Conservation (phyloP, 2,113 vertebrate genomes). For the Alectura lathami region DNA sequence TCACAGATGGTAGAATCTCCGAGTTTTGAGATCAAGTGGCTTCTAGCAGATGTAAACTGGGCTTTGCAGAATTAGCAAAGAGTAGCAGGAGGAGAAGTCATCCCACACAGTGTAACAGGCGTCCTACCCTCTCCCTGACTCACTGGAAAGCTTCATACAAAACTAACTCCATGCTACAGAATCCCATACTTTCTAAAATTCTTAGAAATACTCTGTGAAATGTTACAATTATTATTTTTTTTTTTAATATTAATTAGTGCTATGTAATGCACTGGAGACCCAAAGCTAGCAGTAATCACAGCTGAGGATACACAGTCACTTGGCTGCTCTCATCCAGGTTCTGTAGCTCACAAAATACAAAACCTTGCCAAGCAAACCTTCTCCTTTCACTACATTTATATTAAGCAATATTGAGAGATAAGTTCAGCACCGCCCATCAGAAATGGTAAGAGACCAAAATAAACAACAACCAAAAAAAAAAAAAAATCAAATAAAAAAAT, state of each 20-base stretch:
- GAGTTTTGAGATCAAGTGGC: not conserved
- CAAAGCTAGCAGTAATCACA: not conserved
- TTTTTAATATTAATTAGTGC: not conserved
- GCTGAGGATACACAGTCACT: not conserved
- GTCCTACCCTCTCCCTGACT: not conserved
- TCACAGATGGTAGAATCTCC: not conserved
- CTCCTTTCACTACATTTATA: not conserved
- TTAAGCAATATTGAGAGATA: not conserved
- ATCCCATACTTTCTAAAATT: not conserved
- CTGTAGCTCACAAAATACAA: not conserved
- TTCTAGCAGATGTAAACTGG: not conserved
- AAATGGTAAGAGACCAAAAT: not conserved
- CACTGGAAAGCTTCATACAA: not conserved
- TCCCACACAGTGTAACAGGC: not conserved
- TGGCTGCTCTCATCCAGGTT: not conserved
- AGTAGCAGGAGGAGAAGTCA: not conserved
- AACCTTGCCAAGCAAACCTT: not conserved
- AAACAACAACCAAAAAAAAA: not conserved
- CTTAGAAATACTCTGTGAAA: not conserved
- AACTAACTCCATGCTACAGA: not conserved
- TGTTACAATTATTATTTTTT: not conserved
- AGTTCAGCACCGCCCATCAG: not conserved
- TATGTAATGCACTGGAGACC: not conserved
- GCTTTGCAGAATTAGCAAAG: not conserved
- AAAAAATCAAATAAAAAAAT: not conserved